A percentile compares a stretch with the other conserved stretches of the same genome.
Evolutionary conservation across 2,888 invertebrate species (phyloP).

Genomic region (Diploptera punctata): DNA sequence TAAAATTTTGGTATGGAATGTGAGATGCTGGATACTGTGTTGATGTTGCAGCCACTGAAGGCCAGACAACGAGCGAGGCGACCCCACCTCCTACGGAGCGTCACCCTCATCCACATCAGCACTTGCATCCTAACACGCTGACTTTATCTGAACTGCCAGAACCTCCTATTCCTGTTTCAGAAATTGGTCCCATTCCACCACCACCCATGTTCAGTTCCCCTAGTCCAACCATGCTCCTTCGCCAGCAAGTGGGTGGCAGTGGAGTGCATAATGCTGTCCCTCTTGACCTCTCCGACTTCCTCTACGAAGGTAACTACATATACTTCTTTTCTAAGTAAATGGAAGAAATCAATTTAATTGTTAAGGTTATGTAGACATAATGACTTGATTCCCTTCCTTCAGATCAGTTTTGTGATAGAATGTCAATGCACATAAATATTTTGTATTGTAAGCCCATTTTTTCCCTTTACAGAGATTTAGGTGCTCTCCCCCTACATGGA

Average conservation of each 20-base stretch:
- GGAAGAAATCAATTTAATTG: neutral
- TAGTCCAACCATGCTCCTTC: conserved; percentile 39
- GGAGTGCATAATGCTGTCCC: conserved; percentile 50
- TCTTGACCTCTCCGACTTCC: conserved; percentile 61
- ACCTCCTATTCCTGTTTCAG: conserved; percentile 90
- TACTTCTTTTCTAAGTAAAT: neutral
- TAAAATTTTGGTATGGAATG: too few relatives aligned
- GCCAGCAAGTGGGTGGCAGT: conserved; percentile 45
- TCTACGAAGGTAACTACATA: conserved; percentile 68
- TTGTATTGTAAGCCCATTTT: too few relatives aligned
- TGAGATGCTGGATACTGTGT: neutral
- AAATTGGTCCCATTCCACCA: conserved; percentile 92
- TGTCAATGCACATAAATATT: too few relatives aligned
- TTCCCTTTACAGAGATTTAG: too few relatives aligned
- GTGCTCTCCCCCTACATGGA: too few relatives aligned
- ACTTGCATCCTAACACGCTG: conserved; percentile 51
- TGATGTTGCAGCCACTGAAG: conserved; percentile 22
- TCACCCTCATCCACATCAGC: conserved; percentile 44
- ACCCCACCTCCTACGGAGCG: conserved; percentile 56
- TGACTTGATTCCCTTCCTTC: too few relatives aligned
- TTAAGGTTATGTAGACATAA: too few relatives aligned
- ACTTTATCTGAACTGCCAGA: conserved; percentile 88
- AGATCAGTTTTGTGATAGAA: too few relatives aligned
- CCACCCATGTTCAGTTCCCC: conserved; percentile 93
- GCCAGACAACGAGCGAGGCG: conserved; percentile 29